These are phyloP conservation scores for Brachylomia viminalis DNA, from an alignment of 2,888 invertebrate species.

Conservation along the genomic window DNA sequence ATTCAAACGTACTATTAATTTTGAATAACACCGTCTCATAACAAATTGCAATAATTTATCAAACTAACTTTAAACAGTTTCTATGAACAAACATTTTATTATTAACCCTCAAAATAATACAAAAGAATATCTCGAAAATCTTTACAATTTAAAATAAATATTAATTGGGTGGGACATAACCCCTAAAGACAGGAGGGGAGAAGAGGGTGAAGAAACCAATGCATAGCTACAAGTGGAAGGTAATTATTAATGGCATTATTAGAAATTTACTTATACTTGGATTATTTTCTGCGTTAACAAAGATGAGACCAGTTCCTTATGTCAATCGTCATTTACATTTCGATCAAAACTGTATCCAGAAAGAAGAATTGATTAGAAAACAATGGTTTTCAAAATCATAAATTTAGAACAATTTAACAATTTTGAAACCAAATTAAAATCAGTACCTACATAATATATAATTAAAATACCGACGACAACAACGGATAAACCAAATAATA, in stretches of 20 bases:
- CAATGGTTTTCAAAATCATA: no score
- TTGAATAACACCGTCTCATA: slow-evolving; percentile 63
- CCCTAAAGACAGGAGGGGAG: slow-evolving; percentile 69
- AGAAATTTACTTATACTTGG: slow-evolving; percentile 17
- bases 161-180: slow-evolving; percentile 76
- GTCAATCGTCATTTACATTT: no score
- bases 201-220: slow-evolving; percentile 41
- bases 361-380: no score
- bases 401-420: no score
- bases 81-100: slow-evolving; percentile 81
- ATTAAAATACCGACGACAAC: not conserved
- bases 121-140: slow-evolving; percentile 86
- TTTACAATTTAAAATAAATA: slow-evolving; percentile 75
- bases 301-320: not conserved
- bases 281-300: not conserved
- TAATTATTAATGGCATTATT: slow-evolving; percentile 41
- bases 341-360: no score
- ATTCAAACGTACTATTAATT: slow-evolving; percentile 49
- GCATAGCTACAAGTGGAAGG: slow-evolving; percentile 19
- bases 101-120: slow-evolving; percentile 80
- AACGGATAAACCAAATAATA: slow-evolving; percentile 38
- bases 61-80: slow-evolving; percentile 78
- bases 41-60: slow-evolving; percentile 81
- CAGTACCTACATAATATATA: no score
- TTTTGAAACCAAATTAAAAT: not conserved